Conservation (phyloP, 1,140 invertebrate genomes). For the Nasonia giraulti region DNA sequence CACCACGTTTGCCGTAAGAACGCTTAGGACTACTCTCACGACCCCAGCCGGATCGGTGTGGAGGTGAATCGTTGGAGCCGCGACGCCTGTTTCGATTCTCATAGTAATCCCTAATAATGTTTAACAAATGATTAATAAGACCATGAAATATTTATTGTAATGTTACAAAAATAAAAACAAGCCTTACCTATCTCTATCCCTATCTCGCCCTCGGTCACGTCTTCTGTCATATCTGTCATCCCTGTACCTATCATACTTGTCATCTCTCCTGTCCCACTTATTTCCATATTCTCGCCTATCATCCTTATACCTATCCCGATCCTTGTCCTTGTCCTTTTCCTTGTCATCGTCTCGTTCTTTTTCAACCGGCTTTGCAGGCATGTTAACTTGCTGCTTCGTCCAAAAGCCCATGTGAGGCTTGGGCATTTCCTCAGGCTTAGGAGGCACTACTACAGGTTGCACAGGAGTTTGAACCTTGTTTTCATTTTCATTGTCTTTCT, state of each 20-base stretch:
- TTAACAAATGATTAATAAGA: neutral
- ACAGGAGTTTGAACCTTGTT: constrained; percentile 53
- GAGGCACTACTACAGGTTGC: constrained; percentile 55
- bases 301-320: constrained; percentile 62
- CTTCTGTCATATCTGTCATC: constrained; percentile 69
- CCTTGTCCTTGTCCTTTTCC: constrained; percentile 59
- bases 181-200: constrained; percentile 59
- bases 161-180: neutral
- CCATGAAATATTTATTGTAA: neutral
- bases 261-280: constrained; percentile 45
- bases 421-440: constrained; percentile 71
- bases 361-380: constrained; percentile 66
- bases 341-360: constrained; percentile 58
- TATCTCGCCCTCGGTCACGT: constrained; percentile 64
- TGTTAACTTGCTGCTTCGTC: constrained; percentile 73
- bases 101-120: constrained; percentile 64
- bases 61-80: constrained; percentile 66
- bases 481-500: constrained; percentile 72
- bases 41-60: constrained; percentile 56
- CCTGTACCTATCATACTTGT: constrained; percentile 44
- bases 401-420: constrained; percentile 74
- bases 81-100: constrained; percentile 68
- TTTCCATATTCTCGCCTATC: constrained; percentile 52
- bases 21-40: constrained; percentile 71
- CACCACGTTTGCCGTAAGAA: constrained; percentile 64